Base-by-base conservation (phyloP, 2,888 invertebrate species). In the Automeris io region DNA sequence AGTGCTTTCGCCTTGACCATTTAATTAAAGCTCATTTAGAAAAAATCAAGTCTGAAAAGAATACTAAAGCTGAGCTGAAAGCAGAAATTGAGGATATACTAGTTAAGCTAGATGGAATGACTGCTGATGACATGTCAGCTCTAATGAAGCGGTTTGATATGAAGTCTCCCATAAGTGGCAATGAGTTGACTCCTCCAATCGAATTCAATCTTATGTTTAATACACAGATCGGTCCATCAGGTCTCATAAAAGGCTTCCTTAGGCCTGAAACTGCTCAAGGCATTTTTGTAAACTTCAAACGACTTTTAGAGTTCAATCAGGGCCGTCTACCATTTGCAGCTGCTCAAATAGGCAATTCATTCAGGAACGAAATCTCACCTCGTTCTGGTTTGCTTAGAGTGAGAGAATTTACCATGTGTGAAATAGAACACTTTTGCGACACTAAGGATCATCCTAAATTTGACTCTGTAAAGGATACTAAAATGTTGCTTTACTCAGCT, bases 201-300 rank as follows among this genome's bases (percentile, higher is more conserved):
- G 97, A 99, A 64, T 99, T 99, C 72, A 99, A 99, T 80, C 90
- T 99, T 16, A 99, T 99, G 99, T 99, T 99, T 82, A 95, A 93
- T 39, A 99, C 98, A 0, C 95, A 95, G 72, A 99, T 99, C 65
- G 99, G 99, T 12, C 99, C 99, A 1, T 94, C 98, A 43, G 99
- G 99, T 0, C 83, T 95, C 39, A 90, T 97, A 1, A 97, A 97
- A 86, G 98, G 96, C 86, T 99, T 94, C 70, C 88, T 99, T 13
- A 91, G 99, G 42, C 99, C 99, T 13, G 99, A 99, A 88, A 99
- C 99, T 8, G 99, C 99, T 0, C 99, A 99, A 77, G 99, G 99
- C 18, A 99, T 99, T 54, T 99, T 99, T 83, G 99, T 99, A 0
- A 99, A 99, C 80, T 99, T 99, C 74, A 99, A 99, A 75, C 90